Evolutionary conservation across 2,888 invertebrate species (phyloP).

Genomic region (Papilio elwesi): DNA sequence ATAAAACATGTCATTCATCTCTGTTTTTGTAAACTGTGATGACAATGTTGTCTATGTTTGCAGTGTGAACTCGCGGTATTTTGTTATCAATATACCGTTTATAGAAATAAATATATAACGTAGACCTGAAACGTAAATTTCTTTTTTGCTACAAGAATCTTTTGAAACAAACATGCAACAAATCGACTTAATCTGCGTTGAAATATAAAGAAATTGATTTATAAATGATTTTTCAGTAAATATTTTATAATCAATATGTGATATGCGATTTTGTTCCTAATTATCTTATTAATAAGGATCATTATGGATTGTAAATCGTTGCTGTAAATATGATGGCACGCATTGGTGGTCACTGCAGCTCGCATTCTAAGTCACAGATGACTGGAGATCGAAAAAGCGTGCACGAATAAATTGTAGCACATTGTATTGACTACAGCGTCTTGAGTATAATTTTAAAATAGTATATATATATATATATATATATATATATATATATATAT

Average conservation of each 20-base stretch:
- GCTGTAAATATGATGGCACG: neutral
- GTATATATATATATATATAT: too few species aligned
- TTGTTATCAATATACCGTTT: neutral
- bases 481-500: too few species aligned
- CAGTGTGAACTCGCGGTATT: neutral
- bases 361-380: conserved; percentile 40
- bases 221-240: neutral
- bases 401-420: conserved; percentile 20
- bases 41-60: neutral
- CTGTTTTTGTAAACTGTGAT: neutral
- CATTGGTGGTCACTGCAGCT: conserved; percentile 18
- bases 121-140: conserved; percentile 7
- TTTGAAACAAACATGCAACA: neutral
- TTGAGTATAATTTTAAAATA: neutral
- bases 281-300: neutral
- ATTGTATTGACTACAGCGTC: neutral
- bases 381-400: conserved; percentile 40
- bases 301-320: neutral
- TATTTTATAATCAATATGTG: neutral
- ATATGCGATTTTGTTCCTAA: conserved; percentile 2
- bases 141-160: neutral
- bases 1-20: neutral
- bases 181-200: conserved; percentile 4
- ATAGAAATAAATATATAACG: conserved; percentile 1
- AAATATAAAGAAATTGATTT: neutral